phyloP scores from a whole-genome alignment of 2,797 vertebrate species.

The Pangasius larnaudii region DNA sequence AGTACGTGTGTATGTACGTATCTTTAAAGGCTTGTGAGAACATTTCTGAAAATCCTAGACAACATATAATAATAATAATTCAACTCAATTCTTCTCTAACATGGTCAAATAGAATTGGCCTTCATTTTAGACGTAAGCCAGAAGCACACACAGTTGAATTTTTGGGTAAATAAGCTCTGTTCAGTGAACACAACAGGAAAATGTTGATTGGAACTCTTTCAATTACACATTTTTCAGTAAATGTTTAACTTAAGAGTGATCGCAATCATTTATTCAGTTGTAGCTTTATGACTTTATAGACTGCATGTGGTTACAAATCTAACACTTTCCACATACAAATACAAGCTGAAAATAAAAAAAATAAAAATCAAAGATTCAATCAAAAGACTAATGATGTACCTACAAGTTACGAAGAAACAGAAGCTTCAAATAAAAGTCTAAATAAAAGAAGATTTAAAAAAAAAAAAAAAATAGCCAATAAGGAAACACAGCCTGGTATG shows the following conservation, averaged over 20 bases:
- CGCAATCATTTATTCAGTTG: background rate
- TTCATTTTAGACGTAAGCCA: background rate
- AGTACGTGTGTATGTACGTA: background rate
- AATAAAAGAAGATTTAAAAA: background rate
- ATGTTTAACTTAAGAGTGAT: slow-evolving; percentile 1
- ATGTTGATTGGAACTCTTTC: background rate
- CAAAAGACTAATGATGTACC: background rate
- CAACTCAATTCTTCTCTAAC: background rate
- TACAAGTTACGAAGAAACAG: background rate
- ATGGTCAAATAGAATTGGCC: background rate
- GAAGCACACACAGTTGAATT: background rate
- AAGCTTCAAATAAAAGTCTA: background rate
- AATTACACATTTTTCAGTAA: background rate
- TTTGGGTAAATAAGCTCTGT: slow-evolving; percentile 1
- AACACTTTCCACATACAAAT: background rate
- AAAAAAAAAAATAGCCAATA: background rate
- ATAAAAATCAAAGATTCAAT: background rate
- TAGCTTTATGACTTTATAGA: slow-evolving; percentile 14
- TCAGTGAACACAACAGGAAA: background rate
- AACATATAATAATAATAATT: background rate
- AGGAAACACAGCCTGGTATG: background rate
- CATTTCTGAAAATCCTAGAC: background rate
- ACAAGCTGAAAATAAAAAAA: background rate
- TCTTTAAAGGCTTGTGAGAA: background rate
- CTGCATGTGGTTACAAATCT: background rate